Evolutionary conservation across 2,113 vertebrate genomes (phyloP), one percentile per base, ranked within the genome.

Genomic region (Eublepharis macularius): DNA sequence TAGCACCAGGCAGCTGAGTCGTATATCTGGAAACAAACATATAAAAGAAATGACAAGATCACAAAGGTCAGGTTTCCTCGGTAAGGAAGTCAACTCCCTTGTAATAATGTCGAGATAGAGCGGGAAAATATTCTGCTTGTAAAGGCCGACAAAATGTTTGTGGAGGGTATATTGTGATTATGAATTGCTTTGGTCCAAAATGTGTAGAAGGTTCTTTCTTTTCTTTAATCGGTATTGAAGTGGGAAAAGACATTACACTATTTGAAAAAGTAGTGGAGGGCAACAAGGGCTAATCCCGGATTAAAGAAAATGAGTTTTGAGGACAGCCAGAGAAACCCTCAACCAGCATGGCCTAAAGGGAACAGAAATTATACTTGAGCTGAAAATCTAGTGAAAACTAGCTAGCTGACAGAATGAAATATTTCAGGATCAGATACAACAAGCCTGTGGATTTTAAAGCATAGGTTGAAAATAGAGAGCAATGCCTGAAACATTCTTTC

Each of bases 231-330:
- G 73, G 41, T 45, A 83, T 0, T 81, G 74, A 2, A 47, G 6
- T 60, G 41, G 24, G 45, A 80, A 72, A 49, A 86, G 81, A 90
- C 2, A 72, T 86, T 82, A 51, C 57, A 84, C 80, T 86, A 83
- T 88, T 93, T 83, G 87, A 91, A 90, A 92, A 87, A 47, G 79
- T 91, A 91, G 90, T 90, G 65, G 80, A 93, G 80, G 83, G 84
- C 89, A 89, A 76, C 16, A 72, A 79, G 86, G 19, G 86, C 92
- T 92, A 90, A 92, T 93, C 92, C 82, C 76, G 92, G 92, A 93
- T 94, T 91, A 92, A 92, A 86, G 89, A 90, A 92, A 93, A 92
- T 78, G 84, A 93, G 90, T 90, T 90, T 68, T 70, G 70, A 94
- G 84, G 90, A 88, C 87, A 91, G 88, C 77, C 10, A 81, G 86